Conservation (phyloP, 2,113 vertebrate species). For the Zingel zingel region DNA sequence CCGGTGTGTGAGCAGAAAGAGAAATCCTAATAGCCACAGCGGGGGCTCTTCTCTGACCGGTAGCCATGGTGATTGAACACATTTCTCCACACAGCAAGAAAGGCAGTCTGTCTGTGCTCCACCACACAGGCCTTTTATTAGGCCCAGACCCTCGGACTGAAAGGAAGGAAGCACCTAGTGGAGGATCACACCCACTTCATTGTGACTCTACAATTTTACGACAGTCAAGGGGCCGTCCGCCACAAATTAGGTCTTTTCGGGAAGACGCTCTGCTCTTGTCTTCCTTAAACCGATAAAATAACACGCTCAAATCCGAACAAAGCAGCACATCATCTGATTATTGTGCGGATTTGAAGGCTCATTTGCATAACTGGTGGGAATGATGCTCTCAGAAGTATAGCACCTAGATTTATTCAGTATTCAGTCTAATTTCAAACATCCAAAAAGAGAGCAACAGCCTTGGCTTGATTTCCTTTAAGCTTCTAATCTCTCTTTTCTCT, state of each 20-base stretch:
- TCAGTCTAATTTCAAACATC: conserved; percentile 77
- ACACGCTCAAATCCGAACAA: conserved; percentile 55
- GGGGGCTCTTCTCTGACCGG: conserved; percentile 72
- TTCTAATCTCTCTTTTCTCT: conserved; percentile 77
- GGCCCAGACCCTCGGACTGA: conserved; percentile 50
- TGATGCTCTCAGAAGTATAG: conserved; percentile 68
- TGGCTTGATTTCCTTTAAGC: conserved; percentile 75
- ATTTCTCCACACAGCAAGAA: conserved; percentile 72
- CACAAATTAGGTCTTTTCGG: conserved; percentile 48
- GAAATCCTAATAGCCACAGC: conserved; percentile 75
- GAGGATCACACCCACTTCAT: conserved; percentile 60
- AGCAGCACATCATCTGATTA: conserved; percentile 71
- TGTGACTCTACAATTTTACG: conserved; percentile 67
- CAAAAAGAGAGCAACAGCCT: conserved; percentile 76
- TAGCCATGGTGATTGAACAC: conserved; percentile 79
- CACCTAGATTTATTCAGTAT: conserved; percentile 66
- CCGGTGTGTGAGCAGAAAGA: conserved; percentile 62
- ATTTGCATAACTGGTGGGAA: conserved; percentile 74
- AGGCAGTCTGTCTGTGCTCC: conserved; percentile 50
- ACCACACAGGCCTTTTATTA: conserved; percentile 61
- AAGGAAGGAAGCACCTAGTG: conserved; percentile 62
- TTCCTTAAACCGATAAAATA: conserved; percentile 49
- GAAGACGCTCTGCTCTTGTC: conserved; percentile 42
- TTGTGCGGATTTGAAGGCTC: conserved; percentile 58
- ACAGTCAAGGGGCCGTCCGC: conserved; percentile 49